Conservation (phyloP, 1,140 invertebrate genomes). For the Tribolium castaneum region DNA sequence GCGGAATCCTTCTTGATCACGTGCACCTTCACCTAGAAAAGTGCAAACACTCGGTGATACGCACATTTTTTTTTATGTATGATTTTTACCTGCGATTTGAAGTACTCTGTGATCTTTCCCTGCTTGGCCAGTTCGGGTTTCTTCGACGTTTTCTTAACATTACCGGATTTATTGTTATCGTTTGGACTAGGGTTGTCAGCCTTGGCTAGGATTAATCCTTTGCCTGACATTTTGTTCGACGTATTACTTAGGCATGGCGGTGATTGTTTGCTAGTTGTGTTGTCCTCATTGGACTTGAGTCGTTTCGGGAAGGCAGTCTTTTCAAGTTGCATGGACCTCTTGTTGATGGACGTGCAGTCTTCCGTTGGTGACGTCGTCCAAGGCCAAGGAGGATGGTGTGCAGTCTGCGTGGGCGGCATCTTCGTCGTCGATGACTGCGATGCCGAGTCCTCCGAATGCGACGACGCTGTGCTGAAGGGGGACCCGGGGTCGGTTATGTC, state of each 20-base stretch:
- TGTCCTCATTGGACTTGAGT: constrained; percentile 47
- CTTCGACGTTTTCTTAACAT: constrained; percentile 22
- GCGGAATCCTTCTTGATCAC: constrained; percentile 53
- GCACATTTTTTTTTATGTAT: no score
- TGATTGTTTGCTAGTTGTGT: constrained; percentile 43
- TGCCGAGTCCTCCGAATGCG: constrained; percentile 61
- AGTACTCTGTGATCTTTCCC: constrained; percentile 84
- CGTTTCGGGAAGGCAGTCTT: constrained; percentile 54
- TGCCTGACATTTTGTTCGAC: constrained; percentile 11
- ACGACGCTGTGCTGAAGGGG: constrained; percentile 76
- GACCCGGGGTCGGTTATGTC: constrained; percentile 85
- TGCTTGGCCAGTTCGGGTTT: constrained; percentile 65
- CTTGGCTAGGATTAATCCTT: constrained; percentile 39
- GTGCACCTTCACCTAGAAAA: constrained; percentile 71
- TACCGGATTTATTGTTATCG: constrained; percentile 25
- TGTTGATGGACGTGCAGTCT: constrained; percentile 51
- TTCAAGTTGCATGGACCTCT: constrained; percentile 42
- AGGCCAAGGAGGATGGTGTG: constrained; percentile 63
- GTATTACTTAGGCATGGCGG: constrained; percentile 49
- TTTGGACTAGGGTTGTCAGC: constrained; percentile 36
- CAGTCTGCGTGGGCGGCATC: constrained; percentile 66
- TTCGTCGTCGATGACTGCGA: constrained; percentile 62
- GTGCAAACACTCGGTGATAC: no score
- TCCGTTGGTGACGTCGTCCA: constrained; percentile 55
- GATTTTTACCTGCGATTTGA: constrained; percentile 77